phyloP scores from a whole-genome alignment of 1,140 invertebrate genomes.

The Drosophila burlai region DNA sequence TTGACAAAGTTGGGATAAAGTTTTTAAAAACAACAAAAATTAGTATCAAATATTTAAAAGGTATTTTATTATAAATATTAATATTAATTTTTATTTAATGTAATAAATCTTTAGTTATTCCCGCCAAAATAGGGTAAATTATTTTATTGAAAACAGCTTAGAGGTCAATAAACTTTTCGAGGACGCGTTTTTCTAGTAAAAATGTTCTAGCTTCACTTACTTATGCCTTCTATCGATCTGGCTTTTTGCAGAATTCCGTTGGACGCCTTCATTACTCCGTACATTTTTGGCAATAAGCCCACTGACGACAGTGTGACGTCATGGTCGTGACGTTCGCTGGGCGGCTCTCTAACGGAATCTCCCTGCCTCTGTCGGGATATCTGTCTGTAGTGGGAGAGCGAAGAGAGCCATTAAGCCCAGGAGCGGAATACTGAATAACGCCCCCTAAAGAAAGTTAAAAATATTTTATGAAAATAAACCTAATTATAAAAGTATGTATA shows the following conservation, averaged over 20 bases:
- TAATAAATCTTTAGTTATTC: neutral
- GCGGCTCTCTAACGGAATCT: neutral
- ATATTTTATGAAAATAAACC: neutral
- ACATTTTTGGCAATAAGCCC: slow-evolving; percentile 49
- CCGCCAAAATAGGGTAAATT: too few species aligned
- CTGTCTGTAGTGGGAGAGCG: slow-evolving; percentile 1
- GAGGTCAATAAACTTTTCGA: neutral
- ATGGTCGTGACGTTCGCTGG: slow-evolving; percentile 61
- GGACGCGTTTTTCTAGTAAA: neutral
- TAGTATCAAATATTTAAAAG: neutral
- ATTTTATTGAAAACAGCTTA: neutral
- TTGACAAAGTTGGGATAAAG: too few species aligned
- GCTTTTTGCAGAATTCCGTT: slow-evolving; percentile 16
- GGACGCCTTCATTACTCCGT: slow-evolving; percentile 9
- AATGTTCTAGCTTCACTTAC: neutral
- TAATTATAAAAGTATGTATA: neutral
- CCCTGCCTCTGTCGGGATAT: slow-evolving; percentile 6
- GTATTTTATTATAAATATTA: neutral
- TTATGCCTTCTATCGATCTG: slow-evolving; percentile 13
- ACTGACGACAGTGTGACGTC: slow-evolving; percentile 76
- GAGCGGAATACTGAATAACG: neutral
- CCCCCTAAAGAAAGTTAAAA: neutral
- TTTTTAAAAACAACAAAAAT: neutral
- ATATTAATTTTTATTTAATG: neutral
- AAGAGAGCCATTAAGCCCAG: neutral